A percentile compares a stretch with the other conserved stretches of the same genome.
Evolutionary conservation across 1,140 invertebrate species (phyloP).

Genomic region (Schlechtendalia chinensis): DNA sequence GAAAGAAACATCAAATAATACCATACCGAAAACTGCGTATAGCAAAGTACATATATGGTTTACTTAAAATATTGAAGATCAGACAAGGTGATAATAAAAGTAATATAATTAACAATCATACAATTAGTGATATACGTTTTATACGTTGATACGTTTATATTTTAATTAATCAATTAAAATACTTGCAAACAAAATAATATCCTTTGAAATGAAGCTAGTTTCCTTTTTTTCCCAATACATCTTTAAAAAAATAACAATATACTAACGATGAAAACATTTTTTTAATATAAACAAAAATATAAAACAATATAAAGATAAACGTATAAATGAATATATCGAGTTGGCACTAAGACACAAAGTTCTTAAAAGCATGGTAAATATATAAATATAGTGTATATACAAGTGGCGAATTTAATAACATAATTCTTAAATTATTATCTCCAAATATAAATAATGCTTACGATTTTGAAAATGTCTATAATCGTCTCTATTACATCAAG

Average conservation of each 20-base stretch:
- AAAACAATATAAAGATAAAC: not conserved
- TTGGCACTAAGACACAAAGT: not conserved
- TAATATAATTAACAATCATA: not conserved
- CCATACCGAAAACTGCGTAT: not conserved
- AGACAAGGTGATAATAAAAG: conserved; percentile 19
- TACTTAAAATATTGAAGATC: not conserved
- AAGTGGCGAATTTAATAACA: not conserved
- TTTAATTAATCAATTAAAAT: not conserved
- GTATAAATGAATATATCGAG: not conserved
- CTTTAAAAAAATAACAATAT: conserved; percentile 1
- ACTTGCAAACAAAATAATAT: not conserved
- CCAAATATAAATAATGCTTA: no score
- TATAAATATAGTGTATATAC: not conserved
- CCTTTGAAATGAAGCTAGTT: not conserved
- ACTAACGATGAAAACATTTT: not conserved
- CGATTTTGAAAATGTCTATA: no score
- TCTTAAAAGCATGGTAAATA: conserved; percentile 21
- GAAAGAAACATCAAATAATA: no score
- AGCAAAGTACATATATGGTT: not conserved
- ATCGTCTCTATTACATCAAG: no score
- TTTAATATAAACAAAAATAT: not conserved
- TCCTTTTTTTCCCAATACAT: conserved; percentile 5
- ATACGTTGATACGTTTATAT: no score
- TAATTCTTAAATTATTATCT: no score
- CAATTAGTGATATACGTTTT: no score